A percentile compares a stretch with the other conserved stretches of the same genome.
These are phyloP conservation scores for Anhinga rufa DNA, from an alignment of 2,113 vertebrate species.

Conservation along the genomic window DNA sequence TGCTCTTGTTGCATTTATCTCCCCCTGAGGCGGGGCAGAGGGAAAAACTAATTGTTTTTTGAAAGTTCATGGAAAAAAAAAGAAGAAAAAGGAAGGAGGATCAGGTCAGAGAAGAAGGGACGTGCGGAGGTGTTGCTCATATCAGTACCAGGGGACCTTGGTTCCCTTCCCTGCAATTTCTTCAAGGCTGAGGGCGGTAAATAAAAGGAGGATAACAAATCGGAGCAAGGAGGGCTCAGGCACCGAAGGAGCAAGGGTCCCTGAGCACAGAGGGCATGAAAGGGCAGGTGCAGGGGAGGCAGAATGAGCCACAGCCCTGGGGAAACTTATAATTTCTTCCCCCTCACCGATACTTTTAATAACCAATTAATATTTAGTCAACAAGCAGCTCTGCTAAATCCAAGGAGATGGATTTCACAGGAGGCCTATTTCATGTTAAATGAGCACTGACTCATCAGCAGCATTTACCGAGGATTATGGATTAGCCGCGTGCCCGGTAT, in stretches of 20 bases:
- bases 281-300: fast-evolving
- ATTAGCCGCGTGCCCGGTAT: slow-evolving; percentile 33
- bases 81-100: background rate
- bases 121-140: fast-evolving
- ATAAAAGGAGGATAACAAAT: background rate
- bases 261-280: fast-evolving
- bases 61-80: background rate
- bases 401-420: slow-evolving; percentile 37
- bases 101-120: background rate
- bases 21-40: background rate
- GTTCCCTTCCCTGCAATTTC: background rate
- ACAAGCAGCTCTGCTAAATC: slow-evolving; percentile 37
- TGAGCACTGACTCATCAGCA: slow-evolving; percentile 64
- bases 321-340: background rate
- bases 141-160: fast-evolving
- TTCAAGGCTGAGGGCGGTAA: background rate
- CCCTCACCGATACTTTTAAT: slow-evolving; percentile 10
- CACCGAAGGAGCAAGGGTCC: fast-evolving
- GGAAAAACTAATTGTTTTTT: background rate
- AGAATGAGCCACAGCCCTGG: background rate
- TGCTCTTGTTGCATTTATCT: background rate
- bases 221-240: background rate
- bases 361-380: slow-evolving; percentile 57
- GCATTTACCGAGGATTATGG: slow-evolving; percentile 57
- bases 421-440: slow-evolving; percentile 45